Evolutionary conservation across 2,888 invertebrate species (phyloP).

Genomic region (Julus scandinavius): DNA sequence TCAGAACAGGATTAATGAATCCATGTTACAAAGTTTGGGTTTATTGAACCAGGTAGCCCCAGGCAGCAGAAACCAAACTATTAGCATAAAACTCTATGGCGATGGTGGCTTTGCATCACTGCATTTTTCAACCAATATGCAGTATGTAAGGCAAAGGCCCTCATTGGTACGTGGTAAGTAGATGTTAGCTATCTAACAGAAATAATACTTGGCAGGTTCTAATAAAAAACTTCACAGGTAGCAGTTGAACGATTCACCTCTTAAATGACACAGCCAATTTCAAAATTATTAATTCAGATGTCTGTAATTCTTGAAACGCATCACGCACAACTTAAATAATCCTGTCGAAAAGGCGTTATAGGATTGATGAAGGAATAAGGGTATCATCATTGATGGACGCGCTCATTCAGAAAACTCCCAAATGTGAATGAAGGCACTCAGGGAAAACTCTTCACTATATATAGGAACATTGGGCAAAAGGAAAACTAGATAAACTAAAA

Average conservation of each 20-base stretch:
- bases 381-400: too few relatives aligned
- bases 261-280: not conserved
- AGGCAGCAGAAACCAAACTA: not conserved
- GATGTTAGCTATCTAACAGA: not conserved
- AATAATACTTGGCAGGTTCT: not conserved
- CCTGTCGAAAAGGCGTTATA: not conserved
- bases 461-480: too few relatives aligned
- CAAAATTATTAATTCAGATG: not conserved
- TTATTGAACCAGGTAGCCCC: conserved; percentile 11
- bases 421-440: too few relatives aligned
- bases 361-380: not conserved
- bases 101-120: not conserved
- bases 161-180: too few relatives aligned
- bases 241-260: not conserved
- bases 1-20: conserved; percentile 10
- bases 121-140: not conserved
- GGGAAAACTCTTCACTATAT: too few relatives aligned
- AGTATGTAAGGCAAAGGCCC: not conserved
- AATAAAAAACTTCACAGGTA: not conserved
- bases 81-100: not conserved
- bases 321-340: not conserved
- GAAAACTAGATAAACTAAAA: too few relatives aligned
- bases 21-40: not conserved
- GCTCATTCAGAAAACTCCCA: too few relatives aligned
- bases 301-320: not conserved